Base-by-base conservation (phyloP, 1,140 invertebrate species). In the Halesus radiatus region DNA sequence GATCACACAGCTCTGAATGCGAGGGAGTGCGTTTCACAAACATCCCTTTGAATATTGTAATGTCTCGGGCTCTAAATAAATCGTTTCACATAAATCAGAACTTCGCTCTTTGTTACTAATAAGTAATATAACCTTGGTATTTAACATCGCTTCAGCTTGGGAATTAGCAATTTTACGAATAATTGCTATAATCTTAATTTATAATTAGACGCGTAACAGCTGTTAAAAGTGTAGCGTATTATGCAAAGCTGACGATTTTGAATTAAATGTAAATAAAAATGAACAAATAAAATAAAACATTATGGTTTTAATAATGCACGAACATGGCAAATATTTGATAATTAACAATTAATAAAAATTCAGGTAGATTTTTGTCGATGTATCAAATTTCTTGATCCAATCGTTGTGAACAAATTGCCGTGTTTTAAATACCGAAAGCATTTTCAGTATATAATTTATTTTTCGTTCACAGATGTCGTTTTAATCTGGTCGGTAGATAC, bases 81-180 rank as follows among this genome's bases (percentile, higher is more conserved):
- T 82, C 52, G 78, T 60, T 75, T 70, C 54, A 54, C 26, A 82
- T 82, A 79, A 80, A 82, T 79, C 81, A 82, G 73, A 66, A 58
- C 62, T 78, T 74, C 58, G 16, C 75, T 78, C 75, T 78, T 66
- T 54, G 54, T 81, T 58, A 37, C 29, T 32, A 29, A 15, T 13
- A n/a, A n/a, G n/a, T n/a, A n/a, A n/a, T n/a, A n/a, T n/a, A 3
- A 29, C 23, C 62, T 66, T 29, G 3, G 62, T 66, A 37, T 18
- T 10, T 29, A 16, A 66, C 7, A 16, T 5, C 10, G 23, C n/a
- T 66, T 22, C 26, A 29, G 13, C 23, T 32, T n/a, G 23, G n/a
- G 62, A 66, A 66, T 26, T 66, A 22, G 18, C 56, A n/a, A 32
- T 66, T 66, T 66, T 66, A 22, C 20, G n/a, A 29, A 66, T 66